Conservation (phyloP, 2,888 invertebrate species). For the Antheraea yamamai region DNA sequence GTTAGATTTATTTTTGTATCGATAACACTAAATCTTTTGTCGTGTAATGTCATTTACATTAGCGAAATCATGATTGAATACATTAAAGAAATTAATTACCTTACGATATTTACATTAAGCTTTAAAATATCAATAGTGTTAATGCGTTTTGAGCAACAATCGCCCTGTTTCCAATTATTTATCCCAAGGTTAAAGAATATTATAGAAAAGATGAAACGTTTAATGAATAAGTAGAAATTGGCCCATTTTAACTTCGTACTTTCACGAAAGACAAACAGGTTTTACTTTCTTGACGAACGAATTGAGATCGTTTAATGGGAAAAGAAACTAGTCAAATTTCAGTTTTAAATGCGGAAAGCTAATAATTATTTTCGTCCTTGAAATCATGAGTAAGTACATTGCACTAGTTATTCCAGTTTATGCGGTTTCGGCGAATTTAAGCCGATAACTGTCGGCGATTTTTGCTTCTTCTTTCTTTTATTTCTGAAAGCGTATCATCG, state of each 20-base stretch:
- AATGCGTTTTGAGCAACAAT: background rate
- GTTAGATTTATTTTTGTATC: background rate
- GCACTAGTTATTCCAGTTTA: background rate
- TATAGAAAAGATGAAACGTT: too few species aligned
- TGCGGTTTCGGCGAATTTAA: background rate
- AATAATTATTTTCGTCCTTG: background rate
- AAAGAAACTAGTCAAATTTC: background rate
- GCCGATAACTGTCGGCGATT: background rate
- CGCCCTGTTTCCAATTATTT: too few species aligned
- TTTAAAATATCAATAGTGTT: background rate
- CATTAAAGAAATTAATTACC: background rate
- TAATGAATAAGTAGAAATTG: background rate
- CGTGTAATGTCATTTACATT: background rate
- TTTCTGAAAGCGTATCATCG: background rate
- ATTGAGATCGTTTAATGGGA: slow-evolving; percentile 1
- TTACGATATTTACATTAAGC: background rate
- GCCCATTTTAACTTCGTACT: slow-evolving; percentile 3
- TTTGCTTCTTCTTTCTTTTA: background rate
- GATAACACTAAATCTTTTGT: background rate
- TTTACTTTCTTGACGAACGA: slow-evolving; percentile 19
- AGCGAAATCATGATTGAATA: background rate
- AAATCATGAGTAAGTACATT: background rate
- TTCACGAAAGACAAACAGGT: slow-evolving; percentile 20
- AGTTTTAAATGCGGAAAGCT: background rate
- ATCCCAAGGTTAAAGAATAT: too few species aligned